Evolutionary conservation across 2,797 vertebrate species (phyloP).

Genomic region (Etheostoma perlongum): DNA sequence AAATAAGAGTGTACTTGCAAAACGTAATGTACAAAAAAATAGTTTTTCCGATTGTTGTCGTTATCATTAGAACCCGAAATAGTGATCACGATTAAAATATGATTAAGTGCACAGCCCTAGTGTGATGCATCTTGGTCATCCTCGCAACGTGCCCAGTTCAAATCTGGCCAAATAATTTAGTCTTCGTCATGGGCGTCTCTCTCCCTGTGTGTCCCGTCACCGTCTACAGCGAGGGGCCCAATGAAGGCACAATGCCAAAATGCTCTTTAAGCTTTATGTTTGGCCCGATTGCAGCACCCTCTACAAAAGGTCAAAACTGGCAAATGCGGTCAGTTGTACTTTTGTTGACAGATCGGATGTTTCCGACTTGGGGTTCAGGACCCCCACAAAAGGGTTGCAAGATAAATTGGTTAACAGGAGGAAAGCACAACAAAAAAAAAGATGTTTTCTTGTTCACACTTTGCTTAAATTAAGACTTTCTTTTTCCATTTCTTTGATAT

Average conservation of each 20-base stretch:
- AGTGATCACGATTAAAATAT: too few relatives aligned
- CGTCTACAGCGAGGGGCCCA: neutral
- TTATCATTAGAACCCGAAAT: too few relatives aligned
- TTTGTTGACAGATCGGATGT: constrained; percentile 11
- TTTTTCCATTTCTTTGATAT: neutral
- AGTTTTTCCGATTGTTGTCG: too few relatives aligned
- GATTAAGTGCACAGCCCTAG: neutral
- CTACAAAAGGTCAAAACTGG: constrained; percentile 9
- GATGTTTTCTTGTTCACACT: neutral
- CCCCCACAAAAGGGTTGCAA: neutral
- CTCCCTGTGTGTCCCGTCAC: constrained; percentile 1
- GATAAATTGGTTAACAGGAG: neutral
- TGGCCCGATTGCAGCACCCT: constrained; percentile 9
- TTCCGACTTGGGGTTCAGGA: neutral
- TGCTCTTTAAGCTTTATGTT: constrained; percentile 12
- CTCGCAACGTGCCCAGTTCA: neutral
- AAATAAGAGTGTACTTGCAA: too few relatives aligned
- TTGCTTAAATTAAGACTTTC: neutral
- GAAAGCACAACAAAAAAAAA: too few relatives aligned
- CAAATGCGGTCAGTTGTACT: neutral
- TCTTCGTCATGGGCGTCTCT: neutral
- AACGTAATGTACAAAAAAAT: too few relatives aligned
- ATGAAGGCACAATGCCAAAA: constrained; percentile 14
- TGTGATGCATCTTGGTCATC: constrained; percentile 1
- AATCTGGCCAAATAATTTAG: constrained; percentile 3